A percentile compares a stretch with the other conserved stretches of the same genome.
Evolutionary conservation across 2,797 vertebrate species (phyloP).

Genomic region (Oreonectes daqikongensis): DNA sequence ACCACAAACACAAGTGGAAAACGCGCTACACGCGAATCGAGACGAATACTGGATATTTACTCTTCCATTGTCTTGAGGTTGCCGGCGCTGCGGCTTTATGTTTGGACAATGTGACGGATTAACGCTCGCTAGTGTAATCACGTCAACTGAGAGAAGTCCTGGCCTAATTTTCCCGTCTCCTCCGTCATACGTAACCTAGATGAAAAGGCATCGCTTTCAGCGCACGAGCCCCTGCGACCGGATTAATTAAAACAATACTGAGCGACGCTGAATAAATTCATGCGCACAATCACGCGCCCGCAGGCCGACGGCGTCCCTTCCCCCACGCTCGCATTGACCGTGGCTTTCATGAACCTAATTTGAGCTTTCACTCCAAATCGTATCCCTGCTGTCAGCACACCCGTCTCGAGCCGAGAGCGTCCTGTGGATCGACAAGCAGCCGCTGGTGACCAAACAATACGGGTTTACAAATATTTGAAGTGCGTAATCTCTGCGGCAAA

Average conservation of each 20-base stretch:
- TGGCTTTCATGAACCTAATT: slow-evolving; percentile 48
- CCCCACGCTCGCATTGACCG: slow-evolving; percentile 8
- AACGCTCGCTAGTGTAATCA: slow-evolving; percentile 49
- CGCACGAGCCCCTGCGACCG: slow-evolving; percentile 42
- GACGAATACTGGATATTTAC: slow-evolving; percentile 24
- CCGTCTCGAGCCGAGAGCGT: slow-evolving; percentile 12
- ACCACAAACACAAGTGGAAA: not conserved
- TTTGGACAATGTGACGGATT: slow-evolving; percentile 48
- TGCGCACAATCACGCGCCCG: slow-evolving; percentile 27
- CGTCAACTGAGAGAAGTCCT: slow-evolving; percentile 52
- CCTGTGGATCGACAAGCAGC: not conserved
- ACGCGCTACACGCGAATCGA: slow-evolving; percentile 14
- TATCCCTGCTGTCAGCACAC: slow-evolving; percentile 61
- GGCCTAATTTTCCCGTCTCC: slow-evolving; percentile 43
- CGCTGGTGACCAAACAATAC: not conserved
- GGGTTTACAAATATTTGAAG: too few relatives aligned
- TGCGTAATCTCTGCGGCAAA: too few relatives aligned
- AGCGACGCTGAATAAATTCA: slow-evolving; percentile 47
- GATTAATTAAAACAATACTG: slow-evolving; percentile 63
- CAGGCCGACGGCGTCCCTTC: slow-evolving; percentile 4
- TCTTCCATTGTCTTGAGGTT: slow-evolving; percentile 12
- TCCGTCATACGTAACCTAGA: slow-evolving; percentile 34
- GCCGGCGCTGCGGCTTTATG: slow-evolving; percentile 15
- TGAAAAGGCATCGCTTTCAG: slow-evolving; percentile 50
- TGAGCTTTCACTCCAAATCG: slow-evolving; percentile 48